Base-by-base conservation (phyloP, 1,140 invertebrate genomes). In the Nixonia krombeini region DNA sequence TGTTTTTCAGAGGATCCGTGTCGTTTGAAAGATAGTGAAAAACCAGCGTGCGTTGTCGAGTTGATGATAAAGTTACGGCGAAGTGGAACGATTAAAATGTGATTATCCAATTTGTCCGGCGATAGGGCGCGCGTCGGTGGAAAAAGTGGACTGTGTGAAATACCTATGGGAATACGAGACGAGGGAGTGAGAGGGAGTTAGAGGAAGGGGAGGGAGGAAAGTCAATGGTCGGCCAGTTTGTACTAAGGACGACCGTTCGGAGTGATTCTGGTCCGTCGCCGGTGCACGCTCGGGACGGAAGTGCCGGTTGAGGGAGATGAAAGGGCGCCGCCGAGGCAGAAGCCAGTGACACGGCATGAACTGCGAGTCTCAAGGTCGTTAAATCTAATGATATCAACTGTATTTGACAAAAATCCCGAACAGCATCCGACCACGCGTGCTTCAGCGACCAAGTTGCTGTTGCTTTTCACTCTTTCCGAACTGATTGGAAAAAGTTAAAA, bases 361-460 rank as follows among this genome's bases (percentile, higher is more conserved):
- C 50, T n/a, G n/a, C 73, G 55, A 68, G 66, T 72, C 41, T 65
- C 49, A 50, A 57, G 46, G 63, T 80, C 77, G 76, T 80, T 79
- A 78, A 80, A 78, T 78, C 77, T 80, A 79, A 81, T 79, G 79
- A 81, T 79, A 77, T 79, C 77, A 74, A 75, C n/a, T n/a, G 51
- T 77, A 78, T 77, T 81, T 77, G 77, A 79, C 75, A 64, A 75
- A 73, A 70, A 40, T 29, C 71, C 40, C 40, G 59, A 64, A 70
- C 65, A 46, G 52, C 71, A 53, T 40, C 16, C 47, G 75, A 74
- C 73, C 74, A 75, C 78, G 76, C 74, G 62, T 59, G 51, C 47
- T 29, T 56, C 25, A 21, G 42, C 52, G 40, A 13, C 17, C 12
- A n/a, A n/a, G n/a, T n/a, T n/a, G n/a, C n/a, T n/a, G n/a, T n/a